Evolutionary conservation across 2,113 vertebrate genomes (phyloP), one percentile per base, ranked within the genome.

Genomic region (Marmota flaviventris): DNA sequence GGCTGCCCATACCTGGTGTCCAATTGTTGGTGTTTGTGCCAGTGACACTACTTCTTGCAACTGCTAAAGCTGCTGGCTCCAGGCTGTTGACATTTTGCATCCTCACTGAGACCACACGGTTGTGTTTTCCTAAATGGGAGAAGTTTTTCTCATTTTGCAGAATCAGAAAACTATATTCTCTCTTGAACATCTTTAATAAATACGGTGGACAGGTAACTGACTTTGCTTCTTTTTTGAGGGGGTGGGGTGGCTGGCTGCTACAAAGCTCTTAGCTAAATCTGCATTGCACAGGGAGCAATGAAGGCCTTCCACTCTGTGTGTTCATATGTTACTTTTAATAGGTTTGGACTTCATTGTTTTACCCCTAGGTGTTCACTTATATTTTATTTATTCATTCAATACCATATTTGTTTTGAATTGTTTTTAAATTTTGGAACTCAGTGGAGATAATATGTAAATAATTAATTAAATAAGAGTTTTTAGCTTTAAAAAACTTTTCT

Each of bases 1-100:
- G 72, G 61, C 83, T 85, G 86, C 90, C 83, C 72, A 29, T 8
- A 61, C 42, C 78, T 88, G 85, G 92, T 85, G 61, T 96, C 94
- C 93, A 67, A 70, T 89, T 76, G 53, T 56, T 37, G 72, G 1
- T 63, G 45, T 53, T 18, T 69, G 53, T 65, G 93, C 89, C 83
- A 89, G 16, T 0, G 0, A 29, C 17, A 89, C 48, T 69, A 2
- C 29, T 89, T 75, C n/a, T 92, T 39, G 45, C 65, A 53, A 11
- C 32, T 16, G 67, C 65, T 3, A 37, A 79, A 61, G 85, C 81
- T 58, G 51, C 34, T 69, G 67, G 58, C 56, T 76, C 45, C 58
- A 53, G 9, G 39, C 70, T 56, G 56, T 39, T 18, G 53, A 85
- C 94, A 78, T 61, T 39, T 70, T 56, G 91, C 25, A 58, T 37